A percentile compares a stretch with the other conserved stretches of the same genome.
Conservation (phyloP, 1,140 invertebrate species). For the Micrasema longulum region DNA sequence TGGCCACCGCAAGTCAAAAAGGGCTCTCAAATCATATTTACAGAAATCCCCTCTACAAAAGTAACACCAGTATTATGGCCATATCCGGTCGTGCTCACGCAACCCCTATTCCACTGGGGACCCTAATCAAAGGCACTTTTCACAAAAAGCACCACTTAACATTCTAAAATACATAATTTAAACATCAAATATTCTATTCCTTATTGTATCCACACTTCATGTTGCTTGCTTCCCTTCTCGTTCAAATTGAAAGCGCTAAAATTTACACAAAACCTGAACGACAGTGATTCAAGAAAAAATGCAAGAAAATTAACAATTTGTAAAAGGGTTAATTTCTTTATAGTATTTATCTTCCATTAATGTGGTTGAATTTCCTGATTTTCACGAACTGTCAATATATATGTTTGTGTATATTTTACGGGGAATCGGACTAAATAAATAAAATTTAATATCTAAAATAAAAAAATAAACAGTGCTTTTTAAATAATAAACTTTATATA, state of each 20-base stretch:
- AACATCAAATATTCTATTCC: neutral
- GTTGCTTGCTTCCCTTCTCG: neutral
- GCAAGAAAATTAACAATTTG: neutral
- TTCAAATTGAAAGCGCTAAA: neutral
- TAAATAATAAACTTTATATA: neutral
- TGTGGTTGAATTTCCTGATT: neutral
- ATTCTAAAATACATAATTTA: neutral
- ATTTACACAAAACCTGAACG: neutral
- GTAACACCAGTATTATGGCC: conserved; percentile 44
- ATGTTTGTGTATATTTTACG: neutral
- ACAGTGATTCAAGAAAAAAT: conserved; percentile 1
- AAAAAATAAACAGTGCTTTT: neutral
- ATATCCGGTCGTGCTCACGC: conserved; percentile 33
- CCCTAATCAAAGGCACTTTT: neutral
- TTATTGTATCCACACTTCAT: neutral
- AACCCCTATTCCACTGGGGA: neutral
- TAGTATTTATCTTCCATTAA: neutral
- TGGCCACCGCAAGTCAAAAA: conserved; percentile 35
- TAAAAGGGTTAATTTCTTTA: neutral
- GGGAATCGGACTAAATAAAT: too few species aligned
- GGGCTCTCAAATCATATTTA: conserved; percentile 48
- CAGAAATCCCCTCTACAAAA: conserved; percentile 42
- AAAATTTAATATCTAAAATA: too few species aligned
- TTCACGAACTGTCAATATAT: neutral
- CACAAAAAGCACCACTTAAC: neutral